Conservation (phyloP, 2,113 vertebrate genomes). For the Fulica atra region DNA sequence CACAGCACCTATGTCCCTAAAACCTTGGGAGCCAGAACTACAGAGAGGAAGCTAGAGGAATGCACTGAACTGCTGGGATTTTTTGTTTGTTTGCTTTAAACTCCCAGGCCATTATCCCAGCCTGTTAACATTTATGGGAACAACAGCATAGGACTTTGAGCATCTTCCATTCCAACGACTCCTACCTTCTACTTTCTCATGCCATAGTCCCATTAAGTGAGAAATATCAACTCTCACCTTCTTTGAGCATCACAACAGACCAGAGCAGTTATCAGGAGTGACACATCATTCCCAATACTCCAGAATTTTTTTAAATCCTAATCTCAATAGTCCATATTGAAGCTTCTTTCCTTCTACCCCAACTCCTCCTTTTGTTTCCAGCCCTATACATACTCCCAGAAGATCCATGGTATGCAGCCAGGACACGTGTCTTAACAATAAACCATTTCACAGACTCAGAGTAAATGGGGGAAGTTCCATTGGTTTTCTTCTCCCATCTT, state of each 20-base stretch:
- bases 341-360: not conserved
- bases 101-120: not conserved
- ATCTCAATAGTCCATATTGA: not conserved
- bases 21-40: not conserved
- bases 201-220: not conserved
- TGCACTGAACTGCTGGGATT: not conserved
- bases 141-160: accelerated
- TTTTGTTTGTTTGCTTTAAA: not conserved
- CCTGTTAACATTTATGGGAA: not conserved
- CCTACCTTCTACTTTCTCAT: not conserved
- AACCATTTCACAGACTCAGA: not conserved
- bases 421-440: not conserved
- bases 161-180: not conserved
- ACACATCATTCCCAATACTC: not conserved
- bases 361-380: not conserved
- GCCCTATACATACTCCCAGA: not conserved
- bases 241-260: not conserved
- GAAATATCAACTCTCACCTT: not conserved
- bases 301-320: not conserved
- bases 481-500: not conserved
- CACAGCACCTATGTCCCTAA: not conserved
- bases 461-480: not conserved
- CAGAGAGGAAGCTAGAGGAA: not conserved
- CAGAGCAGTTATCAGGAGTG: not conserved
- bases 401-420: not conserved